These are phyloP conservation scores for Lissonota sp. DNA, from an alignment of 2,888 invertebrate genomes.

Conservation along the genomic window DNA sequence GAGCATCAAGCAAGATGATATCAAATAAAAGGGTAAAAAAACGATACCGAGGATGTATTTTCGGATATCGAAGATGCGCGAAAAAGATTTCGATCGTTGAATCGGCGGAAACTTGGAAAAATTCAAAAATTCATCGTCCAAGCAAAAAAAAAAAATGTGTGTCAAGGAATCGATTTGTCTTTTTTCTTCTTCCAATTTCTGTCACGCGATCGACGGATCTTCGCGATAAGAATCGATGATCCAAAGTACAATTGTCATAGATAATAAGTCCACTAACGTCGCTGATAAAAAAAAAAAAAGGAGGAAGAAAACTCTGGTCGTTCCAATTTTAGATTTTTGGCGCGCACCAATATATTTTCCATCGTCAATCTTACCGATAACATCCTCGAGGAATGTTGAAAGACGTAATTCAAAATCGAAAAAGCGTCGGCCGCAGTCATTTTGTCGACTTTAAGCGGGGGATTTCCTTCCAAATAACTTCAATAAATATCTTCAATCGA, in stretches of 20 bases:
- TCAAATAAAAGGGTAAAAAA: no score
- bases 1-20: no score
- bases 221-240: not conserved
- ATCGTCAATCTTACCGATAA: slow-evolving; percentile 77
- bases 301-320: not conserved
- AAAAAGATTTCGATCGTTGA: no score
- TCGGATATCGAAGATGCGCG: no score
- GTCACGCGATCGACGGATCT: not conserved
- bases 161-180: no score
- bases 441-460: slow-evolving; percentile 3
- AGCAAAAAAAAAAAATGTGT: no score
- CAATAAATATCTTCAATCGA: no score
- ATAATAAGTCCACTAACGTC: not conserved
- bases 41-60: no score
- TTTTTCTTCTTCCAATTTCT: not conserved
- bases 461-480: no score
- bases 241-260: not conserved
- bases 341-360: not conserved
- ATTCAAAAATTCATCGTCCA: no score
- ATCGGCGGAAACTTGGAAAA: no score
- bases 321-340: not conserved
- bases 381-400: slow-evolving; percentile 80
- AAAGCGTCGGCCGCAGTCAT: slow-evolving; percentile 69
- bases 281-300: no score
- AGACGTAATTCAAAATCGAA: slow-evolving; percentile 78